Evolutionary conservation across 1,140 invertebrate species (phyloP).

Genomic region (Eueides isabella): DNA sequence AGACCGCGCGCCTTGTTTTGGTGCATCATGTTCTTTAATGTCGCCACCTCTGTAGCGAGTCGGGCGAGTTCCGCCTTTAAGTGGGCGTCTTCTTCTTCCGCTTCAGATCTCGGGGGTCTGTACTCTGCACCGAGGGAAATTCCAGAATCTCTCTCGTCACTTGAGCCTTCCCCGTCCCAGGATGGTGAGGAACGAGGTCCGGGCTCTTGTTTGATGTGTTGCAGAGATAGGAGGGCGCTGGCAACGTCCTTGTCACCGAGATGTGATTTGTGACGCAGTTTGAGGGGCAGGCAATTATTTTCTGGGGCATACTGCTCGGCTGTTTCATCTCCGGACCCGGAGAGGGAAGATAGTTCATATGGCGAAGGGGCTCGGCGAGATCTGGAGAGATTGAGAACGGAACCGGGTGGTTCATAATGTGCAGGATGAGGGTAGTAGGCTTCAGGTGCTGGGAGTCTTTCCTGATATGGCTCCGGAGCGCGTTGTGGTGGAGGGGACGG

Average conservation of each 20-base stretch:
- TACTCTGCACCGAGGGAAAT: conserved; percentile 88
- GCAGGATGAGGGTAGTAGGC: conserved; percentile 77
- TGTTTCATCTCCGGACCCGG: conserved; percentile 87
- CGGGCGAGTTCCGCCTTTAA: conserved; percentile 93
- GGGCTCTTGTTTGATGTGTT: conserved; percentile 92
- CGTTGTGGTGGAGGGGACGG: conserved; percentile 71
- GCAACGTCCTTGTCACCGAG: conserved; percentile 94
- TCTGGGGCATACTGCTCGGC: conserved; percentile 77
- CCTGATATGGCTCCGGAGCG: conserved; percentile 82
- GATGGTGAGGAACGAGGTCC: conserved; percentile 88
- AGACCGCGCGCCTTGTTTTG: conserved; percentile 77
- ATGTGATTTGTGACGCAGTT: conserved; percentile 95
- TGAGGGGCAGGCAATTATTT: conserved; percentile 88
- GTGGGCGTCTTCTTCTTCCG: conserved; percentile 86
- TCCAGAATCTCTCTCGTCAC: conserved; percentile 93
- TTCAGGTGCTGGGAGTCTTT: conserved; percentile 74
- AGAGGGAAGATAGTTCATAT: conserved; percentile 87
- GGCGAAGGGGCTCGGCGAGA: conserved; percentile 84
- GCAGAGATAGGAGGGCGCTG: conserved; percentile 88
- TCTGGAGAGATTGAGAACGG: conserved; percentile 86
- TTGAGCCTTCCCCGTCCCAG: conserved; percentile 92
- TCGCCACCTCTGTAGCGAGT: conserved; percentile 95
- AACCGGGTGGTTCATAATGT: conserved; percentile 82
- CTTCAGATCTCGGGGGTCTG: conserved; percentile 74
- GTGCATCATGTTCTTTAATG: conserved; percentile 89